Percentiles rank a stretch among this genome's conserved stretches.
phyloP scores from a whole-genome alignment of 2,113 vertebrate genomes.

The Accipiter cooperii region DNA sequence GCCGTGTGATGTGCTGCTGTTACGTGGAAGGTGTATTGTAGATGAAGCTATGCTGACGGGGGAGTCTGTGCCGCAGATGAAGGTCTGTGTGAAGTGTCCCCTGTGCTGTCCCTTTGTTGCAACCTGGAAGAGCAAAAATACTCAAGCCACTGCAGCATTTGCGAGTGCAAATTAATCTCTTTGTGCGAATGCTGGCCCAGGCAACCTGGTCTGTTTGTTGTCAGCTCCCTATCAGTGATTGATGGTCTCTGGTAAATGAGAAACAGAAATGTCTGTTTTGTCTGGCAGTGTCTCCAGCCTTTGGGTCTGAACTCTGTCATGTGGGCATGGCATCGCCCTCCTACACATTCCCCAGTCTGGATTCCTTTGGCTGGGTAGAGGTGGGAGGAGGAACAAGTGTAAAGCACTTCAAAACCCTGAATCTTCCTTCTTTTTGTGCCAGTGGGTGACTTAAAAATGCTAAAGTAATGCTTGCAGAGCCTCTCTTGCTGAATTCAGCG shows the following conservation, averaged over 20 bases:
- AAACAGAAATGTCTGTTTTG: background rate
- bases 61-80: slow-evolving; percentile 97
- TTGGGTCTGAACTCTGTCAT: background rate
- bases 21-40: slow-evolving; percentile 90
- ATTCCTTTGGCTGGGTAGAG: background rate
- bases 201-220: background rate
- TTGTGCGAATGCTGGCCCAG: background rate
- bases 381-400: background rate
- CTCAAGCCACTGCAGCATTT: background rate
- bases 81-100: slow-evolving; percentile 63
- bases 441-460: background rate
- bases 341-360: background rate
- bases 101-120: too few relatives aligned
- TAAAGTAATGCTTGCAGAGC: background rate
- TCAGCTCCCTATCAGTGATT: background rate
- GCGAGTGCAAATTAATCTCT: background rate
- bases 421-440: background rate
- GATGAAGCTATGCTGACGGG: slow-evolving; percentile 97
- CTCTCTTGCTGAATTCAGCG: background rate
- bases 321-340: background rate
- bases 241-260: background rate
- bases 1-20: slow-evolving; percentile 89
- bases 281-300: background rate
- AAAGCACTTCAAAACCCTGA: background rate
- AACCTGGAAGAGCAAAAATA: background rate